Base-by-base conservation (phyloP, 2,797 vertebrate genomes). In the Novumbra hubbsi region DNA sequence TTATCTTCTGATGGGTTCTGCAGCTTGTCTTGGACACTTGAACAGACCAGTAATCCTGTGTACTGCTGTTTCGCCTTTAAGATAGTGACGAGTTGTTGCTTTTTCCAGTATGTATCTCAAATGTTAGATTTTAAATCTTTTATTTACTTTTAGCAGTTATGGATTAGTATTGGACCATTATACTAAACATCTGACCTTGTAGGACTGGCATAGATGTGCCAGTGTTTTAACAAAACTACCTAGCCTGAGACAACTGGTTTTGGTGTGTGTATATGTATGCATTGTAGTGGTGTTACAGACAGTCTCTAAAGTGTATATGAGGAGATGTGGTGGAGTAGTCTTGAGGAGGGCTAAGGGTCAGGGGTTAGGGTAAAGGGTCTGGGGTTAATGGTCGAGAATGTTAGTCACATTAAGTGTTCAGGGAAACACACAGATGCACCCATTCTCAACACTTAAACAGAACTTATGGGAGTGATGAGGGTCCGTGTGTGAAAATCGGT, bases 351-450 rank as follows among this genome's bases (percentile, higher is more conserved):
- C 50, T 55, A 70, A 80, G 74, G 83, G 85, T 89, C 81, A 89
- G 74, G 81, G 89, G 82, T n/a, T n/a, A 63, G 75, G 21, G 55
- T 55, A 50, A 70, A 80, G 74, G 83, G 85, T 89, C 81, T 89
- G 74, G 81, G 89, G 82, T 87, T 74, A 88, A 67, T 68, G 78
- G 73, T 72, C 78, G 77, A 70, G 84, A 85, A 85, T 83, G 81
- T 74, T 79, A 68, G 66, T 78, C 75, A 73, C 63, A 66, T 75
- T 73, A 77, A 80, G 64, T 76, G 24, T 30, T 50, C 68, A 28
- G 72, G 27, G 19, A 38, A 41, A 38, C 66, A 70, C 50, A 75
- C 63, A 38, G 15, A 34, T 16, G 30, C 38, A 50, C 28, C 52
- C 72, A 27, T 30, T 55, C 72, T 67, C 71, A 27, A n/a, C 24